phyloP scores from a whole-genome alignment of 2,888 invertebrate species.

The Lithophane leautieri region DNA sequence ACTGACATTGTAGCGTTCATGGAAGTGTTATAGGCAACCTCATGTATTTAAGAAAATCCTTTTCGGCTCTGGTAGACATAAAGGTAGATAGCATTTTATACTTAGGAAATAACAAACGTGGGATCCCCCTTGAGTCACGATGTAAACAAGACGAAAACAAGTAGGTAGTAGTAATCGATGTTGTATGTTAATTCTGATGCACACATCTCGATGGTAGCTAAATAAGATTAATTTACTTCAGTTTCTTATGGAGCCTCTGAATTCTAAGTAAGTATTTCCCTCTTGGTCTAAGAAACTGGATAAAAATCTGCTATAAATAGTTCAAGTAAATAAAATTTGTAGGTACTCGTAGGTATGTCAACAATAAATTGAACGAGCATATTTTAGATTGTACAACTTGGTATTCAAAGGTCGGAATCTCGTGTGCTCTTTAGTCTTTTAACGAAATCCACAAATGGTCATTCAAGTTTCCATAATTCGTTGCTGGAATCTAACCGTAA shows the following conservation, averaged over 20 bases:
- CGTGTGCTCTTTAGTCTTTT: slow-evolving; percentile 34
- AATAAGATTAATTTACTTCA: slow-evolving; percentile 27
- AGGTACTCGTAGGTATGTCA: neutral
- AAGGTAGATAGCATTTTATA: too few relatives aligned
- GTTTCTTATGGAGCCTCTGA: slow-evolving; percentile 1
- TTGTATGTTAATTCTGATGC: slow-evolving; percentile 53
- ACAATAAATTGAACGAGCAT: neutral
- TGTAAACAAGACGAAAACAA: slow-evolving; percentile 49
- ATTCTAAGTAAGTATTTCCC: neutral
- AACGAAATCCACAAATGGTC: slow-evolving; percentile 42
- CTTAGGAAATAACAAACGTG: slow-evolving; percentile 25
- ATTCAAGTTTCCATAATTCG: slow-evolving; percentile 59
- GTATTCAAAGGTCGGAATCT: slow-evolving; percentile 26
- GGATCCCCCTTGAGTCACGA: slow-evolving; percentile 53
- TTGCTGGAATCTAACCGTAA: slow-evolving; percentile 35
- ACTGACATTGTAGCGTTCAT: neutral
- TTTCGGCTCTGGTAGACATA: too few relatives aligned
- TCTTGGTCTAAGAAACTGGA: neutral
- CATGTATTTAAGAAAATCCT: neutral
- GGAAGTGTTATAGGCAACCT: neutral
- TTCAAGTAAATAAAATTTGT: neutral
- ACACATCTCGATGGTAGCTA: slow-evolving; percentile 21
- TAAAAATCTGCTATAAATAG: neutral
- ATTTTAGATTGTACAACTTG: slow-evolving; percentile 1
- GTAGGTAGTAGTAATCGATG: slow-evolving; percentile 43